A percentile compares a stretch with the other conserved stretches of the same genome.
These are phyloP conservation scores for Heliothis peltigera DNA, from an alignment of 2,888 invertebrate genomes.

Conservation along the genomic window DNA sequence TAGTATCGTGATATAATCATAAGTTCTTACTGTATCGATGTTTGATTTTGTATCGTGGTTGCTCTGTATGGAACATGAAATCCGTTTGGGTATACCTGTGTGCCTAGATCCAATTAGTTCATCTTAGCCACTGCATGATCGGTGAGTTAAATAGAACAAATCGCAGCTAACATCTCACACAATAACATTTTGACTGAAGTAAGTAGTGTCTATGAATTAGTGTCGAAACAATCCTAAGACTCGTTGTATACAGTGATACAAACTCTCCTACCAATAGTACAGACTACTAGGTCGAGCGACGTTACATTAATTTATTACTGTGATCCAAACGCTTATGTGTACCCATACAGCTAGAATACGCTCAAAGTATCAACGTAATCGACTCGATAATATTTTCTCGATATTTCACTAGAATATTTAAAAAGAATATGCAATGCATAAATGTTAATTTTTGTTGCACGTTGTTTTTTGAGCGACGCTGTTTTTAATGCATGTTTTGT, in stretches of 20 bases:
- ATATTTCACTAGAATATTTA: conserved; percentile 87
- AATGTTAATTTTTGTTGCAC: conserved; percentile 93
- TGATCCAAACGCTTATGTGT: conserved; percentile 89
- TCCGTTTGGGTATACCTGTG: conserved; percentile 48
- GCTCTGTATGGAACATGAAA: conserved; percentile 42
- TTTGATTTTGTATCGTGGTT: conserved; percentile 49
- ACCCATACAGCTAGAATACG: conserved; percentile 89
- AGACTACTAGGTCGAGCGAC: conserved; percentile 85
- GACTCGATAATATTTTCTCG: conserved; percentile 85
- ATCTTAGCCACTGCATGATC: conserved; percentile 81
- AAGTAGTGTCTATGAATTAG: conserved; percentile 81
- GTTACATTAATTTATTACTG: conserved; percentile 82
- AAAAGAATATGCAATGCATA: conserved; percentile 90
- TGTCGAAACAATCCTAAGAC: conserved; percentile 73
- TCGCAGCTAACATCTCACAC: conserved; percentile 88
- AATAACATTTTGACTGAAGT: conserved; percentile 76
- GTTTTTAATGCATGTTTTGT: conserved; percentile 98
- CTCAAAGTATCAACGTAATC: conserved; percentile 90
- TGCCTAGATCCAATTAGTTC: conserved; percentile 69
- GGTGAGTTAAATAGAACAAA: conserved; percentile 87
- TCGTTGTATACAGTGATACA: conserved; percentile 75
- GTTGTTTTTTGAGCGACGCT: conserved; percentile 94
- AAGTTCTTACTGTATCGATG: conserved; percentile 38
- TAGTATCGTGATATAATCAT: conserved; percentile 42
- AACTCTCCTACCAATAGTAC: conserved; percentile 81